A percentile compares a stretch with the other conserved stretches of the same genome.
Evolutionary conservation across 2,888 invertebrate species (phyloP).

Genomic region (Sinelater perroti): DNA sequence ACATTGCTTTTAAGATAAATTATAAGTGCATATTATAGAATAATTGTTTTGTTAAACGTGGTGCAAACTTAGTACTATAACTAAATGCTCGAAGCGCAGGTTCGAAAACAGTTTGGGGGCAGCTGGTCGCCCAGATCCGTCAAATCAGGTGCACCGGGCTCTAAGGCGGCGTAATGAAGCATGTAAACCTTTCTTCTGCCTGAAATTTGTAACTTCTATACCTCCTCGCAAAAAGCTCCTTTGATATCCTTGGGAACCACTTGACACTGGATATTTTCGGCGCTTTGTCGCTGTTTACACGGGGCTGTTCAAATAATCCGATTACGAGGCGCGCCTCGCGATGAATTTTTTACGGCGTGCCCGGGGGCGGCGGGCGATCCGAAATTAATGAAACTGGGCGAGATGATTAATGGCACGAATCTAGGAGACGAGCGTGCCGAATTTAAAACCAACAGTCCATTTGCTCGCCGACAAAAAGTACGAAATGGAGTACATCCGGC

Average conservation of each 20-base stretch:
- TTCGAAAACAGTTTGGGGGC: slow-evolving; percentile 23
- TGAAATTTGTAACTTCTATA: slow-evolving; percentile 59
- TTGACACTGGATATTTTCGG: slow-evolving; percentile 58
- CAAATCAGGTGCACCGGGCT: slow-evolving; percentile 49
- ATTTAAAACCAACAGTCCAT: slow-evolving; percentile 35
- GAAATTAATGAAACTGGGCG: slow-evolving; percentile 27
- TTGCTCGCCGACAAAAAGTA: too few relatives aligned
- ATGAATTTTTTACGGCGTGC: slow-evolving; percentile 23
- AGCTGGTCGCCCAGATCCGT: slow-evolving; percentile 32
- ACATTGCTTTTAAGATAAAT: too few relatives aligned
- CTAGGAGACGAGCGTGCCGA: slow-evolving; percentile 21
- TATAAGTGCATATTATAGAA: too few relatives aligned
- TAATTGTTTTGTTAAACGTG: too few relatives aligned
- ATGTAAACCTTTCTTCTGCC: slow-evolving; percentile 51
- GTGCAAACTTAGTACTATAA: too few relatives aligned
- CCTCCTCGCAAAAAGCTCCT: slow-evolving; percentile 54
- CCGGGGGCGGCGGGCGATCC: slow-evolving; percentile 15
- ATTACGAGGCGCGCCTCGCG: slow-evolving; percentile 20
- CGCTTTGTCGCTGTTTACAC: slow-evolving; percentile 36
- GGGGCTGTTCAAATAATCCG: slow-evolving; percentile 32
- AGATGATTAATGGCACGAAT: slow-evolving; percentile 37
- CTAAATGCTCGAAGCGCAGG: too few relatives aligned
- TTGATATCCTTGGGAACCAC: slow-evolving; percentile 59
- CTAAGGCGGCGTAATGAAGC: slow-evolving; percentile 46
- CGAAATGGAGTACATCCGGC: too few relatives aligned